Evolutionary conservation across 2,888 invertebrate species (phyloP).

Genomic region (Netelia inedita): DNA sequence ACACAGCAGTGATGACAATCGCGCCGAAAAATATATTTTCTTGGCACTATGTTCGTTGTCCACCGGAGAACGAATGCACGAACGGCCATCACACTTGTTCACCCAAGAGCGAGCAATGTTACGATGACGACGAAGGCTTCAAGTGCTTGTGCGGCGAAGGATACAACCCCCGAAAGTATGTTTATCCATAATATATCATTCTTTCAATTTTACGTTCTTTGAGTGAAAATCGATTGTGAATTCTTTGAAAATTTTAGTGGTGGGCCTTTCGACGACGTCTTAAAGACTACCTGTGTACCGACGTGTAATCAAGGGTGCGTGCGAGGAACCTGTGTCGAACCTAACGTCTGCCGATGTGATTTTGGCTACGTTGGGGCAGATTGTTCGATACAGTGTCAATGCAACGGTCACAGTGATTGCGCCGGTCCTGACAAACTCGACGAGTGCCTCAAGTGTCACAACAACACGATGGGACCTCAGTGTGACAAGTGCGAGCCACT

Average conservation of each 20-base stretch:
- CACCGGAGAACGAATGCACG: slow-evolving; percentile 96
- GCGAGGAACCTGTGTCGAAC: slow-evolving; percentile 93
- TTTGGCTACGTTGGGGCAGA: slow-evolving; percentile 98
- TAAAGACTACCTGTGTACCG: slow-evolving; percentile 88
- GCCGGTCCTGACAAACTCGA: slow-evolving; percentile 94
- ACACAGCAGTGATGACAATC: slow-evolving; percentile 72
- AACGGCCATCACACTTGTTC: slow-evolving; percentile 97
- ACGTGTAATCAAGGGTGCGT: slow-evolving; percentile 95
- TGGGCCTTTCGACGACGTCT: slow-evolving; percentile 78
- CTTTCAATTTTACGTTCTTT: neutral
- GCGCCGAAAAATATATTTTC: slow-evolving; percentile 86
- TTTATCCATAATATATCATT: slow-evolving; percentile 68
- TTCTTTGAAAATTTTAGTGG: slow-evolving; percentile 73
- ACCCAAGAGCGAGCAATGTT: slow-evolving; percentile 94
- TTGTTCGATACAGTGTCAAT: slow-evolving; percentile 97
- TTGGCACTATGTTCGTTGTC: slow-evolving; percentile 96
- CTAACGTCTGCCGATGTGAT: slow-evolving; percentile 94
- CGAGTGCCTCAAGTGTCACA: slow-evolving; percentile 93
- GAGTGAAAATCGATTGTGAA: neutral
- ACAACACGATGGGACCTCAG: slow-evolving; percentile 97
- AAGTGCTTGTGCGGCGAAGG: slow-evolving; percentile 94
- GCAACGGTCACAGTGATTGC: slow-evolving; percentile 97
- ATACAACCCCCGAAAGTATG: slow-evolving; percentile 88
- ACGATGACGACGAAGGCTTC: slow-evolving; percentile 93
- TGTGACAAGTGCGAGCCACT: slow-evolving; percentile 96